Evolutionary conservation across 2,888 invertebrate genomes (phyloP).

Genomic region (Eupithecia pulchellata): DNA sequence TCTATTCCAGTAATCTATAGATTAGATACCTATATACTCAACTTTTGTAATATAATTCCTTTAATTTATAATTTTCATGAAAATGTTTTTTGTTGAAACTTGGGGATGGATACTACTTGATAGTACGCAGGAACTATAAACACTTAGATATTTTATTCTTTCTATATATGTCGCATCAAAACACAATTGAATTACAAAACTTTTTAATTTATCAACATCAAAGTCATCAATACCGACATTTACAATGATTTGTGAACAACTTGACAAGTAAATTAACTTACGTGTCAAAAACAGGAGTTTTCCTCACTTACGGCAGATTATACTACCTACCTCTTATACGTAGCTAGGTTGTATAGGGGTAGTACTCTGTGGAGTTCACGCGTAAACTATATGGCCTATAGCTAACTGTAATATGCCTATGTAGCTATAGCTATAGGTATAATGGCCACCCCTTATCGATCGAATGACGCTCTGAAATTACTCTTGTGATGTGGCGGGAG

Average conservation of each 20-base stretch:
- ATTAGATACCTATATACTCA: no score
- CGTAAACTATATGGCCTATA: neutral
- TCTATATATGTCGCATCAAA: no score
- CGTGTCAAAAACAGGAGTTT: neutral
- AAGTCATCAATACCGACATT: neutral
- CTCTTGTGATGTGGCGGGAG: slow-evolving; percentile 14
- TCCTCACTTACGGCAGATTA: neutral
- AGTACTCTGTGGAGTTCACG: neutral
- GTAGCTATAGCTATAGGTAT: slow-evolving; percentile 20
- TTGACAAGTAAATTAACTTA: neutral
- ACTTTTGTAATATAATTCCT: no score
- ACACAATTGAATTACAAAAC: no score
- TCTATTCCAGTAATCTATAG: no score
- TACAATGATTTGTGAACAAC: neutral
- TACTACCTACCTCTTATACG: neutral
- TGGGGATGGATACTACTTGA: no score
- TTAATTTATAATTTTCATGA: no score
- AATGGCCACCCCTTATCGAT: slow-evolving; percentile 33
- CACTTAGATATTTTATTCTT: no score
- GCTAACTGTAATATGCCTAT: slow-evolving; percentile 16
- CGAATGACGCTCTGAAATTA: slow-evolving; percentile 25
- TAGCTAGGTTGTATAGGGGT: no score
- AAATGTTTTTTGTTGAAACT: no score
- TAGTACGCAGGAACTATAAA: no score
- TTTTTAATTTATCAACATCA: neutral